Evolutionary conservation across 2,113 vertebrate genomes (phyloP), one percentile per base, ranked within the genome.

Genomic region (Hydrochoerus hydrochaeris): DNA sequence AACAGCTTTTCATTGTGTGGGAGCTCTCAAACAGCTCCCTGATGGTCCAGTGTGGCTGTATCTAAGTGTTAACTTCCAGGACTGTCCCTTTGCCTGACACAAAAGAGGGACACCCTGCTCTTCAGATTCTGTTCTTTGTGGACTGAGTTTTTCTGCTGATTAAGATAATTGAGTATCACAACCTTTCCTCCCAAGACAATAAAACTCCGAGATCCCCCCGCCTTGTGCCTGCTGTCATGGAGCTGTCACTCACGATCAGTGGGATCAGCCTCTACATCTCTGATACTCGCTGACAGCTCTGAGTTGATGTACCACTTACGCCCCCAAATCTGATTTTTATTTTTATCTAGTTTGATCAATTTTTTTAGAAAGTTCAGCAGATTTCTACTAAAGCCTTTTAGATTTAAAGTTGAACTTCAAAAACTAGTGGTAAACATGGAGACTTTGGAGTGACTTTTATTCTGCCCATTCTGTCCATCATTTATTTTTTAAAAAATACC

Each of bases 301-400:
- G 81, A 94, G 73, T 93, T 49, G 41, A 49, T 62, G 65, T 46
- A 73, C 35, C 65, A 89, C 62, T 65, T 67, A 92, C 71, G 83
- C 41, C 65, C 80, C n/a, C 85, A 98, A 98, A 98, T 97, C 94
- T 77, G 90, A 98, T 98, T 98, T 69, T 85, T 82, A 93, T 88
- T 87, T 86, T 91, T 96, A 88, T n/a, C 86, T 93, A 1, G 88
- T 93, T 73, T 85, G 52, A 71, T 83, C 62, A 44, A 11, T 87
- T 41, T 96, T 96, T 98, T 97, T 95, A 96, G 97, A 98, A 96
- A 98, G 93, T 97, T 98, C 97, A 98, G 97, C 97, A 98, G 89
- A 98, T 98, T 96, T 97, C 65, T 87, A 60, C 77, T 3, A n/a
- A 71, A 41, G 63, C 41, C 63, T 82, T 95, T 85, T 44, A 7